These are phyloP conservation scores for Bembecia ichneumoniformis DNA, from an alignment of 2,888 invertebrate genomes.

Conservation along the genomic window DNA sequence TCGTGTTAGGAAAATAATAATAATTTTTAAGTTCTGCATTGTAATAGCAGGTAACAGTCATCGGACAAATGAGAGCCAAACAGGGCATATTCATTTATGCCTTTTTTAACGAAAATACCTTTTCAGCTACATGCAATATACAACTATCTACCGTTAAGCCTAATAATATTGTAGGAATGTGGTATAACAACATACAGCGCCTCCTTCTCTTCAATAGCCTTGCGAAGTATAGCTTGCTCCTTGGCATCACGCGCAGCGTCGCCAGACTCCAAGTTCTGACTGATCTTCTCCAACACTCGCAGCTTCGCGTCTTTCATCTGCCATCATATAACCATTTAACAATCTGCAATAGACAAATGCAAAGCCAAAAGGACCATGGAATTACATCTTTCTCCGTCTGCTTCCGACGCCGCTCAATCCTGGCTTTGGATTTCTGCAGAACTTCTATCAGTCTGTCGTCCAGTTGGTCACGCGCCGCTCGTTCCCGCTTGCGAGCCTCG, in stretches of 20 bases:
- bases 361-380: too few relatives aligned
- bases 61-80: too few relatives aligned
- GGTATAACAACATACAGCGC: constrained; percentile 28
- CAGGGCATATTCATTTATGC: too few relatives aligned
- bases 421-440: constrained; percentile 28
- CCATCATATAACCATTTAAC: constrained; percentile 32
- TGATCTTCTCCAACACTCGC: constrained; percentile 55
- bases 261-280: constrained; percentile 47
- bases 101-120: too few relatives aligned
- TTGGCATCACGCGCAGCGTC: constrained; percentile 45
- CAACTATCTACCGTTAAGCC: too few relatives aligned
- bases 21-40: too few relatives aligned
- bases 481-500: constrained; percentile 24
- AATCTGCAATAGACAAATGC: constrained; percentile 16
- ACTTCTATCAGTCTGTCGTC: constrained; percentile 45
- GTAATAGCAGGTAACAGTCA: too few relatives aligned
- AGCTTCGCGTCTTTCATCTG: constrained; percentile 49
- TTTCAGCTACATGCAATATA: too few relatives aligned
- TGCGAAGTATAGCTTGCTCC: constrained; percentile 60
- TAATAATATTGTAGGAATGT: too few relatives aligned
- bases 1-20: too few relatives aligned
- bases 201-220: constrained; percentile 58
- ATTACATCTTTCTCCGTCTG: constrained; percentile 40
- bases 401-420: constrained; percentile 26
- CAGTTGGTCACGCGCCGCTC: constrained; percentile 29